phyloP scores from a whole-genome alignment of 2,888 invertebrate genomes.

The Ophraella communa region DNA sequence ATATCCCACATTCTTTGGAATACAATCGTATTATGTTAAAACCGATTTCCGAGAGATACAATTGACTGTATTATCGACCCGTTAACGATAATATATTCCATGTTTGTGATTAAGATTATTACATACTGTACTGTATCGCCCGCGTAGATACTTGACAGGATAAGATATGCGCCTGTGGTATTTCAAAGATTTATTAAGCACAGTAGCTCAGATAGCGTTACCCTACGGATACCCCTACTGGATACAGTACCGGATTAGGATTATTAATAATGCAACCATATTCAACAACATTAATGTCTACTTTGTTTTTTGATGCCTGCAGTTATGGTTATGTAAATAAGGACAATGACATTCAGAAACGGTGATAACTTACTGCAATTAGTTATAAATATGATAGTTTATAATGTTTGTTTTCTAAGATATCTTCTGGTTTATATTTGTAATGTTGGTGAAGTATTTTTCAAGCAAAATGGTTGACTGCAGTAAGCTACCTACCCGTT shows the following conservation, averaged over 20 bases:
- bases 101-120: constrained; percentile 50
- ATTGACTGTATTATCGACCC: constrained; percentile 40
- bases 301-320: no score
- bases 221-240: constrained; percentile 4
- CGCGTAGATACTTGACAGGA: constrained; percentile 38
- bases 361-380: no score
- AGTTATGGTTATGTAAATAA: no score
- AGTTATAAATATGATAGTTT: no score
- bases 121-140: constrained; percentile 48
- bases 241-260: neutral
- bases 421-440: no score
- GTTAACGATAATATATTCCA: constrained; percentile 42
- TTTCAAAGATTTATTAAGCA: constrained; percentile 42
- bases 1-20: neutral
- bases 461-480: no score
- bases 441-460: no score
- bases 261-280: no score
- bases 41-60: constrained; percentile 13
- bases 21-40: neutral
- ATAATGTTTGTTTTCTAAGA: no score
- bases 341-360: no score
- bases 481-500: no score
- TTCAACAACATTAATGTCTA: no score
- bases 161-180: constrained; percentile 34
- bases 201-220: constrained; percentile 37